A percentile compares a stretch with the other conserved stretches of the same genome.
Evolutionary conservation across 35 echinoderm and acorn worm genomes (phyloP).

Genomic region (Apostichopus californicus): DNA sequence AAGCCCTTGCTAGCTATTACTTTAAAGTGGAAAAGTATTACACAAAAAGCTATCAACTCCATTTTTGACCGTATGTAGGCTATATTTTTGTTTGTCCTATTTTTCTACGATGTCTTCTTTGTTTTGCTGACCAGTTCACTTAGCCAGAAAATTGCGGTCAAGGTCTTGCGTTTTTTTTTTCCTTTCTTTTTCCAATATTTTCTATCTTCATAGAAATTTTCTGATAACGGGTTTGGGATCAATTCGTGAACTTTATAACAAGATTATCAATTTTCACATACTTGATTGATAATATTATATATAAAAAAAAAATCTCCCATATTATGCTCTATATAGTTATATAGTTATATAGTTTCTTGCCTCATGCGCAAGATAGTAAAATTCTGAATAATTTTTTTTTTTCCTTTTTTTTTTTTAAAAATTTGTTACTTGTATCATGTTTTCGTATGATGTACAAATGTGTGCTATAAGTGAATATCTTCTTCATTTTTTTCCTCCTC

Average conservation of each 20-base stretch:
- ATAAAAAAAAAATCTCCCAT: too few species aligned
- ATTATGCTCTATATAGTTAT: too few species aligned
- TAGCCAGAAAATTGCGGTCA: conserved; percentile 7
- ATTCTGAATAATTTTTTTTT: neutral
- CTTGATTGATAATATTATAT: neutral
- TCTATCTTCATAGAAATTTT: neutral
- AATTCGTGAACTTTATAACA: conserved; percentile 7
- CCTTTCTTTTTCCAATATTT: neutral
- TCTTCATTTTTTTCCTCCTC: neutral
- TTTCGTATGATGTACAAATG: conserved; percentile 37
- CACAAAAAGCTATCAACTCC: too few species aligned
- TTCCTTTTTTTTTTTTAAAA: neutral
- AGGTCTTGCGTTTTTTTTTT: neutral
- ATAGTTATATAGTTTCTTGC: neutral
- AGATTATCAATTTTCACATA: neutral
- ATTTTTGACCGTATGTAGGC: too few species aligned
- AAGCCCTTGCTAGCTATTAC: too few species aligned
- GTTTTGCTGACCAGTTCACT: neutral
- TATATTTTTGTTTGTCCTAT: too few species aligned
- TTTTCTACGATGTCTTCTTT: too few species aligned
- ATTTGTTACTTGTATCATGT: neutral
- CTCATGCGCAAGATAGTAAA: neutral
- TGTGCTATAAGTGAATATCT: conserved; percentile 42
- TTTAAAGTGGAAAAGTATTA: too few species aligned
- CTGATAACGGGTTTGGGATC: neutral